Conservation (phyloP, 2,797 vertebrate species). For the Gambusia yucatana region DNA sequence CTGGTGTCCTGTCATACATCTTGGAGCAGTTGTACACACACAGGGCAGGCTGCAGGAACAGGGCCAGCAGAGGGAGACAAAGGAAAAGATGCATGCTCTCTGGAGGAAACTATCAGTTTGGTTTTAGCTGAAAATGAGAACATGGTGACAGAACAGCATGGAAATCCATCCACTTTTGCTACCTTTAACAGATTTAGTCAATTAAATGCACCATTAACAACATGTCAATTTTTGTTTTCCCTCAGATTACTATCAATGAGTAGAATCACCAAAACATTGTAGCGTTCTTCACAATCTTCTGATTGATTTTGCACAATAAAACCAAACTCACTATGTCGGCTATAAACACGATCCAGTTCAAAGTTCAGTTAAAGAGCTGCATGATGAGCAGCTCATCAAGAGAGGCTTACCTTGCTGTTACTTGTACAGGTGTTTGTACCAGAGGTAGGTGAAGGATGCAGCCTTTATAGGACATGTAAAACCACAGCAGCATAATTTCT, state of each 20-base stretch:
- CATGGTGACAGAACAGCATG: constrained; percentile 1
- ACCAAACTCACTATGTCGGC: not conserved
- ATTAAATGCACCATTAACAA: not conserved
- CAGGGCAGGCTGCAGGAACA: constrained; percentile 61
- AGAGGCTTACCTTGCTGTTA: constrained; percentile 59
- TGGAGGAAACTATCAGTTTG: not conserved
- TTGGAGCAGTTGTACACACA: constrained; percentile 78
- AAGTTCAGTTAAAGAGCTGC: not conserved
- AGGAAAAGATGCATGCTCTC: constrained; percentile 48
- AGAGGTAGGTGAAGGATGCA: constrained; percentile 7
- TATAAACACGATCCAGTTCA: not conserved
- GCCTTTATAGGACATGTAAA: constrained; percentile 75
- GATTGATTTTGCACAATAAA: not conserved
- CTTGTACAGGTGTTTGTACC: constrained; percentile 49
- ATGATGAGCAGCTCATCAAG: not conserved
- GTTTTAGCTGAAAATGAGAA: not conserved
- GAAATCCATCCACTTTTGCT: not conserved
- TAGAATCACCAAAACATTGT: not conserved
- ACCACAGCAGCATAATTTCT: constrained; percentile 48
- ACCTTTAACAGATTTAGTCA: not conserved
- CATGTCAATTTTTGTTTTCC: not conserved
- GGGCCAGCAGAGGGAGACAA: constrained; percentile 69
- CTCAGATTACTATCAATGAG: not conserved
- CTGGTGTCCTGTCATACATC: constrained; percentile 73
- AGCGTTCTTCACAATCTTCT: not conserved